Evolutionary conservation across 2,888 invertebrate species (phyloP).

Genomic region (Blera fallax): DNA sequence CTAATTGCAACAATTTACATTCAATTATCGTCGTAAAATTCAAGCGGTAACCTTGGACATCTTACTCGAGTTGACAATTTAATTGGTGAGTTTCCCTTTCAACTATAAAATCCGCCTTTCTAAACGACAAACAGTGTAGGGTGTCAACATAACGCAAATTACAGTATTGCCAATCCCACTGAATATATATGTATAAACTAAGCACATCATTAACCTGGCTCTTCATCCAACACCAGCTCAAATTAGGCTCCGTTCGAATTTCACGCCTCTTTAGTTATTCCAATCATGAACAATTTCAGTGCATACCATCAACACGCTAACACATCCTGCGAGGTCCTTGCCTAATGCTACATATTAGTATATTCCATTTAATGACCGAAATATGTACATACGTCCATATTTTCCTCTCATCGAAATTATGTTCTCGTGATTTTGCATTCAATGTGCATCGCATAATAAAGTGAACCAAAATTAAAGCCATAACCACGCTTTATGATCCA

Average conservation of each 20-base stretch:
- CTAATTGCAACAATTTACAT: not conserved
- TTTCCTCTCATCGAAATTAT: not conserved
- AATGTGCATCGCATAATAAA: constrained; percentile 15
- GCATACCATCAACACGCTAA: not conserved
- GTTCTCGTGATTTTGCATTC: not conserved
- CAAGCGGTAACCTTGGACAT: not conserved
- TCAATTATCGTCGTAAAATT: not conserved
- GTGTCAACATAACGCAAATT: not conserved
- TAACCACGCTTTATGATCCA: not conserved
- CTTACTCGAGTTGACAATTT: not conserved
- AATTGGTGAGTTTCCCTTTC: not conserved
- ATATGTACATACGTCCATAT: not conserved
- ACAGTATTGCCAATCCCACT: not conserved
- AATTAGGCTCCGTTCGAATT: not conserved
- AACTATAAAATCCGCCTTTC: not conserved
- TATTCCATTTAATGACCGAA: constrained; percentile 2
- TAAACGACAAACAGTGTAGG: not conserved
- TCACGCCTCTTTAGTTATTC: not conserved
- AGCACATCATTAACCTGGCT: not conserved
- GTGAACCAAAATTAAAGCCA: not conserved
- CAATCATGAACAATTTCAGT: not conserved
- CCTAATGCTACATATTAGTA: not conserved
- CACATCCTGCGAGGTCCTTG: not conserved
- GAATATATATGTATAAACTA: not conserved
- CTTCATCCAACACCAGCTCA: not conserved